phyloP scores from a whole-genome alignment of 2,797 vertebrate species.

The Pteropus rufus region DNA sequence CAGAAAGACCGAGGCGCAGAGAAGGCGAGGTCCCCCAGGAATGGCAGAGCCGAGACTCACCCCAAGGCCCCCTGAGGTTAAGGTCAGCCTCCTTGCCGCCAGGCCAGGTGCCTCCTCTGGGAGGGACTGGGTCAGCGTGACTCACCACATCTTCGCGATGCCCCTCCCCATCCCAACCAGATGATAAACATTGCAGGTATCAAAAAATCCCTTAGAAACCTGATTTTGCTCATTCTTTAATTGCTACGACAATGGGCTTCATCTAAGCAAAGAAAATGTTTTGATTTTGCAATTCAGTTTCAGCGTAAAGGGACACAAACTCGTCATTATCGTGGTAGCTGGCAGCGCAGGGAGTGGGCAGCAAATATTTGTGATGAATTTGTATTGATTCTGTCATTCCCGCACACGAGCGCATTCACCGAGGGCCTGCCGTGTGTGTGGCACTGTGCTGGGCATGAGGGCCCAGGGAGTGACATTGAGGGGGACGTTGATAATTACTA shows the following conservation, averaged over 20 bases:
- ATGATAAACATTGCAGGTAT: background rate
- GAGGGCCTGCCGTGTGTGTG: rapidly evolving
- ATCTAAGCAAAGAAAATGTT: background rate
- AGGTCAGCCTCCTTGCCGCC: background rate
- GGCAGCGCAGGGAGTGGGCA: rapidly evolving
- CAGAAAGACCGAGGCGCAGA: background rate
- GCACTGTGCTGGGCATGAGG: too few relatives aligned
- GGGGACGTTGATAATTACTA: rapidly evolving
- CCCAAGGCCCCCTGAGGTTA: rapidly evolving
- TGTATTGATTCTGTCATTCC: rapidly evolving
- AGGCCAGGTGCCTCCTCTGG: background rate
- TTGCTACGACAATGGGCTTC: background rate
- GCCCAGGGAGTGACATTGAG: background rate
- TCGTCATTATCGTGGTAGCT: rapidly evolving
- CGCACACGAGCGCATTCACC: rapidly evolving
- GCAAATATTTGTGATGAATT: rapidly evolving
- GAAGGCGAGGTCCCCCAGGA: background rate
- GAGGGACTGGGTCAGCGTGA: rapidly evolving
- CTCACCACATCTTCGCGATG: rapidly evolving
- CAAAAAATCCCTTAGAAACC: background rate
- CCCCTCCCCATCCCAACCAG: rapidly evolving
- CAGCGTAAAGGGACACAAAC: background rate
- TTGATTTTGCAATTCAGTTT: background rate
- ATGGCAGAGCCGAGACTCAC: rapidly evolving
- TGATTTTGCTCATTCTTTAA: background rate